Base-by-base conservation (phyloP, 2,888 invertebrate species). In the Crematogaster levior region DNA sequence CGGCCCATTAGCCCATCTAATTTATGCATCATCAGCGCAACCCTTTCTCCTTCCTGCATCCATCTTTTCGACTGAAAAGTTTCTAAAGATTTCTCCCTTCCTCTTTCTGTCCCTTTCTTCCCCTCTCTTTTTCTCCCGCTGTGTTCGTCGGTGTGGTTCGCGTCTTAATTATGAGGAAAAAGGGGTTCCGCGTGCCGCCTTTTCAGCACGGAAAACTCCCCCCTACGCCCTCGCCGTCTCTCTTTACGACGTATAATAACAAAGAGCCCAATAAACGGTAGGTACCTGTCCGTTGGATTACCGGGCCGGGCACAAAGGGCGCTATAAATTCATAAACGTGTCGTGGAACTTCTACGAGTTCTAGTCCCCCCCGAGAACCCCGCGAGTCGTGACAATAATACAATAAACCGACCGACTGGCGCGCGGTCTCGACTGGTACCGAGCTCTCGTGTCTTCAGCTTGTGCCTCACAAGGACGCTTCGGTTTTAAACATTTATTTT, bases 21-120 rank as follows among this genome's bases (percentile, higher is more conserved):
- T 94, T 94, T 94, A 94, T 94, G 93, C 94, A 94, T 93, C 90
- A 92, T 93, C 93, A 92, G 89, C 88, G 83, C 89, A 93, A 92
- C 93, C 93, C 93, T 92, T 89, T 92, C 89, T 86, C 89, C 90
- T 91, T 92, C 92, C 92, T 93, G 91, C 91, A 92, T 93, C 91
- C 92, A 91, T 92, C 91, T 92, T 90, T 90, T 88, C 87, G 88
- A 68, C 89, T 92, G 92, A 92, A 92, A 94, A 93, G 91, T 93
- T 93, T 92, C 91, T 90, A 90, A 93, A 93, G 93, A 93, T 93
- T 93, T 92, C 15, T 43, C 9, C 48, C 12, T 18, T 9, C 34
- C 27, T 65, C n/a, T 2, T 27, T 27, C 66, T 65, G 5, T 24
- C 30, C 7, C 34, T 18, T 7, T 21, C 30, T 58, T 4, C 6